Base-by-base conservation (phyloP, 2,888 invertebrate genomes). In the Magallana nippona region DNA sequence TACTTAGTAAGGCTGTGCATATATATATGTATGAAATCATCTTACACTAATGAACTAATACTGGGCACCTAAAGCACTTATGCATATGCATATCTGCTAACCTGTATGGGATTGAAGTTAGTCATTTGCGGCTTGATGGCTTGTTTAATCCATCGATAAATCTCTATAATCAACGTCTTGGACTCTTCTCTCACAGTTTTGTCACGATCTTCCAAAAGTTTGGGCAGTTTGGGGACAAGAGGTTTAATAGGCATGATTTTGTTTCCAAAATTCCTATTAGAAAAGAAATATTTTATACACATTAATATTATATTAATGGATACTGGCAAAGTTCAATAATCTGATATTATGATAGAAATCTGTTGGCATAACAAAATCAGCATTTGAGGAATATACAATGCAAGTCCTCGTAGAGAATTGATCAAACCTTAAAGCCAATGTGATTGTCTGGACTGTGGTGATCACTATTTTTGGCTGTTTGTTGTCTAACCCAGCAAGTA, bases 401-500 rank as follows among this genome's bases (percentile, higher is more conserved):
- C 44, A 44, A 44, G 44, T 44, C 44, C 8, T 71, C 13, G 5
- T 55, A 2, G 3, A 27, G 63, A 32, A 58, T n/a, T 58, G 5
- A 58, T 63, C 85, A 62, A 85, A 92, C 93, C 92, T 96, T 55
- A 99, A 94, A 0, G 97, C 97, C 77, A 96, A 95, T 44, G 97
- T 96, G 10, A 97, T 94, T 0, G 97, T 96, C 10, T 96, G 95
- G 1, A 97, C 95, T 93, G 98, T 98, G 0, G 97, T 98, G 0
- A 97, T 95, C 0, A 98, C 97, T 86, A 98, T 97, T 95, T 98
- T 99, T 0, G 99, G 99, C 94, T 98, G 98, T 94, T 99, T 99
- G 90, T 97, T 97, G 78, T 98, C 97, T 95, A 98, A 96, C 58
- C 99, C 99, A 95, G 98, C 98, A 27, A 98, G 95, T 1, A 99